These are phyloP conservation scores for Apis cerana DNA, from an alignment of 1,140 invertebrate genomes.

Conservation along the genomic window DNA sequence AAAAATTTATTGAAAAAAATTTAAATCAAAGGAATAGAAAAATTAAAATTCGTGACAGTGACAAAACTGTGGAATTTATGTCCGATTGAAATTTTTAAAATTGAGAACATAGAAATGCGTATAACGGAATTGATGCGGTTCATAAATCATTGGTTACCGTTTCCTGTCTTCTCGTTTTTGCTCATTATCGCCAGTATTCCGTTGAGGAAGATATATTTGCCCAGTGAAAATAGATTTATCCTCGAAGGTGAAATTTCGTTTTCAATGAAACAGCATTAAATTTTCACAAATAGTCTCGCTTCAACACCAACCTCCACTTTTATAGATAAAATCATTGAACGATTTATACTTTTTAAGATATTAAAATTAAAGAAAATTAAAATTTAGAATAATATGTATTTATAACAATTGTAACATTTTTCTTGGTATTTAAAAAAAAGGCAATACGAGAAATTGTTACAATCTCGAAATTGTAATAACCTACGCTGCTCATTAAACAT, in stretches of 20 bases:
- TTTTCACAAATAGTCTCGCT: too few relatives aligned
- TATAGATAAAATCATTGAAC: too few relatives aligned
- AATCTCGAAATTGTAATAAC: neutral
- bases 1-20: too few relatives aligned
- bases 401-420: too few relatives aligned
- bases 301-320: too few relatives aligned
- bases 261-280: neutral
- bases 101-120: neutral
- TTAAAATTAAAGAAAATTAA: too few relatives aligned
- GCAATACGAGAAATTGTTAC: neutral
- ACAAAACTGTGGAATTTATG: too few relatives aligned
- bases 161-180: neutral
- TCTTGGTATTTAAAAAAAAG: too few relatives aligned
- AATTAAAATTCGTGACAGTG: too few relatives aligned
- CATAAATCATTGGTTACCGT: constrained; percentile 18
- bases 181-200: neutral
- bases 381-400: too few relatives aligned
- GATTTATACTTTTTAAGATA: too few relatives aligned
- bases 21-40: neutral
- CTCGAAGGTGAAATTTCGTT: neutral
- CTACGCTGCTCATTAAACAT: too few relatives aligned
- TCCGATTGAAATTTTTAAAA: neutral
- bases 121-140: neutral
- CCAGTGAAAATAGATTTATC: neutral
- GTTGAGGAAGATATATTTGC: neutral